phyloP scores from a whole-genome alignment of 2,113 vertebrate species.

The Symphodus melops region DNA sequence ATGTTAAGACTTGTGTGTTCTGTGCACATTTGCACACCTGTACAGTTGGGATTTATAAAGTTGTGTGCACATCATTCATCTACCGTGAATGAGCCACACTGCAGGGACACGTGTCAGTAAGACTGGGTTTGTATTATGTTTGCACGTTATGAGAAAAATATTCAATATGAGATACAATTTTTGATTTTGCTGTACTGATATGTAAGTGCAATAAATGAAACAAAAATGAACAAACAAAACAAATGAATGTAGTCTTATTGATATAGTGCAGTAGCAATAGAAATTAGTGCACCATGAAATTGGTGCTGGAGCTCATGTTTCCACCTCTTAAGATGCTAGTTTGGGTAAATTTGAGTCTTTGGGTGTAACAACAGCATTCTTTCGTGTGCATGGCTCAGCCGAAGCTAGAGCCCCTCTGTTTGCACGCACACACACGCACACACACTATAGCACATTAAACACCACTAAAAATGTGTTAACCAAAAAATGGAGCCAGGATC shows the following conservation, averaged over 20 bases:
- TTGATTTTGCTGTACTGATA: no score
- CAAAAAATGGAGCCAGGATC: slow-evolving; percentile 49
- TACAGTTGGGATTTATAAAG: slow-evolving; percentile 24
- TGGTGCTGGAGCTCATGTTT: neutral
- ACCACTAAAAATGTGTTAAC: slow-evolving; percentile 47
- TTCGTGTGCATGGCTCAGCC: neutral
- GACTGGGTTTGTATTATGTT: neutral
- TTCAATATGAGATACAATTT: no score
- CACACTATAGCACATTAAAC: slow-evolving; percentile 28
- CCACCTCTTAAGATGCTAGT: neutral
- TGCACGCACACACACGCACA: no score
- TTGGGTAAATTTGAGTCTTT: no score
- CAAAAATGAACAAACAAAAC: no score
- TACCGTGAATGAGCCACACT: neutral
- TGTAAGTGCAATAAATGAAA: no score
- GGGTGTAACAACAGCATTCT: slow-evolving; percentile 31
- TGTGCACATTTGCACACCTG: slow-evolving; percentile 29
- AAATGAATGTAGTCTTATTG: no score
- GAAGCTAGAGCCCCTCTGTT: slow-evolving; percentile 42
- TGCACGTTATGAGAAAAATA: neutral
- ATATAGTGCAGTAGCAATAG: neutral
- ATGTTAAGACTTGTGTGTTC: slow-evolving; percentile 10
- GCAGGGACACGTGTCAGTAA: neutral
- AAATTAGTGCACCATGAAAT: neutral
- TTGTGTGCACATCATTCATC: slow-evolving; percentile 30